Base-by-base conservation (phyloP, 92 coral and sea anemone species). In the Plumapathes pennacea region DNA sequence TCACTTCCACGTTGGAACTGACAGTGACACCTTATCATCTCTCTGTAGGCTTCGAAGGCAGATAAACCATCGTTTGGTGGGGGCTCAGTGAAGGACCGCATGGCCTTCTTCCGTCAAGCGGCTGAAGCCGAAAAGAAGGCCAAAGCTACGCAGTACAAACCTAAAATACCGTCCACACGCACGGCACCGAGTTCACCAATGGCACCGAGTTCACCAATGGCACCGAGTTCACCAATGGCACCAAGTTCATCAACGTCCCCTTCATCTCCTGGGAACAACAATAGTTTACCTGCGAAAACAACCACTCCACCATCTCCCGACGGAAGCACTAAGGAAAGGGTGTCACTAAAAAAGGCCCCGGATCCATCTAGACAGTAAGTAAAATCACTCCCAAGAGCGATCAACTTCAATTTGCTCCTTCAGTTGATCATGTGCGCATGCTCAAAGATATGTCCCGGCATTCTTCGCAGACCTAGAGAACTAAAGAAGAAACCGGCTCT, bases 21-120 rank as follows among this genome's bases (percentile, higher is more conserved):
- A n/a, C n/a, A n/a, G n/a, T n/a, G n/a, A n/a, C n/a, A n/a, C n/a
- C n/a, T n/a, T n/a, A n/a, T n/a, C n/a, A 59, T 21, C 50, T 27
- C 29, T 25, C 54, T 32, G 64, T 46, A 57, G 64, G 34, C 47
- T 42, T 32, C 32, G 74, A 61, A n/a, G 74, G 43, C 12, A 60
- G 51, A 10, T 54, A 60, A 1, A 53, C 61, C 2, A 52, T 42
- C 33, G 81, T 66, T 3, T 45, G 42, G n/a, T n/a, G n/a, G n/a
- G 67, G 99, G 97, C 12, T 89, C 99, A 0, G 94, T 90, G 8
- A 94, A 95, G 12, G 99, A 94, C 49, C 77, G 99, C 47, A 89
- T 94, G 99, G 90, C 90, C 25, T 94, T 75, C 64, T 94, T 94
- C 58, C 76, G 76, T 32, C 80, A 88, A 49, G 89, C 88, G n/a